A percentile compares a stretch with the other conserved stretches of the same genome.
Conservation (phyloP, 2,888 invertebrate species). For the Microplitis manilae region DNA sequence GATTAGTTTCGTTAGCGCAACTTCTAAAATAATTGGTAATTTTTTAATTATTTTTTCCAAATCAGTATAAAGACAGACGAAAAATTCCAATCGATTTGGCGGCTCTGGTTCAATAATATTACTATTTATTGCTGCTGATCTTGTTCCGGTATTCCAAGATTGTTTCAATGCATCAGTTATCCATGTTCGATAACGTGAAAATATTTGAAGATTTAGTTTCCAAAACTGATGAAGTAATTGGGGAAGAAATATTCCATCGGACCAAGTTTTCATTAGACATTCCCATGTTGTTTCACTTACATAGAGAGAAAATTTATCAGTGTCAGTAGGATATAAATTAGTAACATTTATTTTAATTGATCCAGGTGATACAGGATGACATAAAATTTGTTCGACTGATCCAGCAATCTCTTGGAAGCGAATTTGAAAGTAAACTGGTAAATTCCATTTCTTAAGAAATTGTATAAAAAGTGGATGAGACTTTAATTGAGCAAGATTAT, state of each 20-base stretch:
- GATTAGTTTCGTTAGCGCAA: conserved; percentile 57
- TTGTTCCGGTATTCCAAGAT: conserved; percentile 59
- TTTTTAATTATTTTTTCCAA: conserved; percentile 64
- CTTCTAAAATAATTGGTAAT: conserved; percentile 61
- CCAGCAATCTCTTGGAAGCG: conserved; percentile 95
- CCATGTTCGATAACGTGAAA: conserved; percentile 87
- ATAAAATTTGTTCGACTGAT: conserved; percentile 64
- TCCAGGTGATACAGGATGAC: conserved; percentile 57
- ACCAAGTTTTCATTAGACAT: conserved; percentile 80
- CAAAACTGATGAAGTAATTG: conserved; percentile 86
- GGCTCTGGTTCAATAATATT: conserved; percentile 54
- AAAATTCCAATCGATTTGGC: conserved; percentile 63
- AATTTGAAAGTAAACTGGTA: conserved; percentile 97
- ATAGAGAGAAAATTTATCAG: conserved; percentile 61
- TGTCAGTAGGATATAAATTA: conserved; percentile 43
- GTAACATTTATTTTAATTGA: conserved; percentile 57
- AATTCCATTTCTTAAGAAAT: conserved; percentile 91
- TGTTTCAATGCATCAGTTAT: conserved; percentile 70
- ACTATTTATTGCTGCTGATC: conserved; percentile 54
- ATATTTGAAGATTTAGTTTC: conserved; percentile 88
- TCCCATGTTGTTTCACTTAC: conserved; percentile 74
- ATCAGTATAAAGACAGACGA: conserved; percentile 71
- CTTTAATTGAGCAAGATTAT: conserved; percentile 76
- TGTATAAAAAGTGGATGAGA: conserved; percentile 82
- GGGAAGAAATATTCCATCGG: conserved; percentile 83